Percentiles rank a stretch among this genome's conserved stretches.
phyloP scores from a whole-genome alignment of 2,888 invertebrate genomes.

The Rhagophthalmus giganteus region DNA sequence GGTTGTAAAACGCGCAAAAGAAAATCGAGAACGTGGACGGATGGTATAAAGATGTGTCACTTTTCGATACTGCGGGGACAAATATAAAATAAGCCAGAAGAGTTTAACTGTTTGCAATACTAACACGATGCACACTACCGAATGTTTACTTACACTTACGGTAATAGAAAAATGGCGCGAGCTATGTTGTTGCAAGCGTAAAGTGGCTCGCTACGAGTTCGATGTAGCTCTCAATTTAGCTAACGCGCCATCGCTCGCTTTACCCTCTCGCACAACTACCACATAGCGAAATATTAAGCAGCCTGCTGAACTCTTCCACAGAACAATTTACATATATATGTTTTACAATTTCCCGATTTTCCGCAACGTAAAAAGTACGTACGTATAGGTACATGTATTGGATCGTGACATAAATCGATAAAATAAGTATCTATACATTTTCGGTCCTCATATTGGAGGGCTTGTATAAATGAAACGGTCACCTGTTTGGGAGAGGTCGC shows the following conservation, averaged over 20 bases:
- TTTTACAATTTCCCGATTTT: slow-evolving; percentile 39
- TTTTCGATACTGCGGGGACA: slow-evolving; percentile 23
- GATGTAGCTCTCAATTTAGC: slow-evolving; percentile 34
- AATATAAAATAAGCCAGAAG: slow-evolving; percentile 31
- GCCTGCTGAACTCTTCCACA: slow-evolving; percentile 18
- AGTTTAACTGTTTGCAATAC: slow-evolving; percentile 50
- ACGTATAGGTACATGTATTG: neutral
- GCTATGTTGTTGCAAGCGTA: slow-evolving; percentile 48
- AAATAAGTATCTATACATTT: slow-evolving; percentile 25
- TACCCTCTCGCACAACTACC: slow-evolving; percentile 11
- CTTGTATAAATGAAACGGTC: slow-evolving; percentile 28
- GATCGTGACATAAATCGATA: slow-evolving; percentile 22
- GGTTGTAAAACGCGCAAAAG: neutral
- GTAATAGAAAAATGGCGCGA: slow-evolving; percentile 51
- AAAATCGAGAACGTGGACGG: neutral
- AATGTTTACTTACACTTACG: slow-evolving; percentile 55
- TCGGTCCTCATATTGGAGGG: slow-evolving; percentile 9
- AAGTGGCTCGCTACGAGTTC: slow-evolving; percentile 38
- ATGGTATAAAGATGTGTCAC: slow-evolving; percentile 16
- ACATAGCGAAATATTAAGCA: slow-evolving; percentile 16
- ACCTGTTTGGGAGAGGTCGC: slow-evolving; percentile 22
- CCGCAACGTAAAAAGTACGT: slow-evolving; percentile 39
- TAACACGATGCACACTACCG: slow-evolving; percentile 48
- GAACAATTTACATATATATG: slow-evolving; percentile 24
- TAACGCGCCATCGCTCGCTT: slow-evolving; percentile 38